These are phyloP conservation scores for Tetramorium simillimum DNA, from an alignment of 1,140 invertebrate genomes.

Conservation along the genomic window DNA sequence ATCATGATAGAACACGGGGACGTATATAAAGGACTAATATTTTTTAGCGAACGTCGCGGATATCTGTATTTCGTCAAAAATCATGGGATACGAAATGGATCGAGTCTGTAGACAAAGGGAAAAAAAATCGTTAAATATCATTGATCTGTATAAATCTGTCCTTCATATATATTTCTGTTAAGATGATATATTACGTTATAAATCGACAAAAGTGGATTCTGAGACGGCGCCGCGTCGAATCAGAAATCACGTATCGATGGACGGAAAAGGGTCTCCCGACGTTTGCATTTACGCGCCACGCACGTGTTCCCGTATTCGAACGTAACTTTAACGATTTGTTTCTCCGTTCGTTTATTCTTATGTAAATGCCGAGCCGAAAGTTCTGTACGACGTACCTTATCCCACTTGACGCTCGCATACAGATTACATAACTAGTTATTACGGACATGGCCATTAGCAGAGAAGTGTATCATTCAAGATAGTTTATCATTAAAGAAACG, in stretches of 20 bases:
- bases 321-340: constrained; percentile 51
- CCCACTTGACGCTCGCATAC: constrained; percentile 81
- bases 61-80: constrained; percentile 64
- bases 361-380: constrained; percentile 72
- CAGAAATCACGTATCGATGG: constrained; percentile 40
- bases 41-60: constrained; percentile 70
- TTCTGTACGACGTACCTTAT: constrained; percentile 82
- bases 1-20: constrained; percentile 74
- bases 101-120: neutral
- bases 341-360: constrained; percentile 49
- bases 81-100: constrained; percentile 26
- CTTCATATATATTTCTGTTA: constrained; percentile 15
- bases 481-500: constrained; percentile 84
- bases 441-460: constrained; percentile 82
- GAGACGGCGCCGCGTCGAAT: constrained; percentile 6
- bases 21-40: constrained; percentile 64
- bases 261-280: constrained; percentile 67
- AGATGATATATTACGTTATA: constrained; percentile 11
- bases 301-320: constrained; percentile 75
- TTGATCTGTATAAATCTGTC: constrained; percentile 12
- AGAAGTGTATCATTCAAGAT: constrained; percentile 83
- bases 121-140: constrained; percentile 11
- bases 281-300: constrained; percentile 77
- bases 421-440: constrained; percentile 81
- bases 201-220: constrained; percentile 18